phyloP scores from a whole-genome alignment of 2,888 invertebrate species.

The Dinocampus coccinellae region DNA sequence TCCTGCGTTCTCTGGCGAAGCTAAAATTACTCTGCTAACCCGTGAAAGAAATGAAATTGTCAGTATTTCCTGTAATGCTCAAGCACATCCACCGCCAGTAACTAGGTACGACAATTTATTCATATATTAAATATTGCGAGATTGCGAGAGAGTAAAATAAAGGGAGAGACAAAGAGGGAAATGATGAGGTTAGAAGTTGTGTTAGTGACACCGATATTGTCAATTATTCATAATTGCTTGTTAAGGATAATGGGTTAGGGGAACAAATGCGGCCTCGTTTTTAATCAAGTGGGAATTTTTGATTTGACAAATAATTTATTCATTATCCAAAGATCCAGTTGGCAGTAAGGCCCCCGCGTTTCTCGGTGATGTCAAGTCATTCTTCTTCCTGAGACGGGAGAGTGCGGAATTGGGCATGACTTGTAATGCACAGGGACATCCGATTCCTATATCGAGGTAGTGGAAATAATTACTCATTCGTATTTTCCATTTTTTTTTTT shows the following conservation, averaged over 20 bases:
- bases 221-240: neutral
- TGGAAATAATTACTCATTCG: conserved; percentile 26
- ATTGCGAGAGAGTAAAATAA: conserved; percentile 1
- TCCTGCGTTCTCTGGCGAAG: conserved; percentile 75
- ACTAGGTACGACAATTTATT: conserved; percentile 66
- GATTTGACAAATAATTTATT: conserved; percentile 11
- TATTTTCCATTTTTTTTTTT: too few species aligned
- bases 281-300: conserved; percentile 18
- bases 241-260: conserved; percentile 22
- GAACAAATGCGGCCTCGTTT: conserved; percentile 27
- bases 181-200: neutral
- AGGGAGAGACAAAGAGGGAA: neutral
- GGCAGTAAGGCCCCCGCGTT: conserved; percentile 60
- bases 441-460: conserved; percentile 81
- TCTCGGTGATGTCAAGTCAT: conserved; percentile 57
- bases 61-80: conserved; percentile 71
- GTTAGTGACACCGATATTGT: neutral
- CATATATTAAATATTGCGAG: conserved; percentile 6
- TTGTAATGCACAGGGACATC: conserved; percentile 81
- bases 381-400: conserved; percentile 51
- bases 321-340: conserved; percentile 53
- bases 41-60: conserved; percentile 60
- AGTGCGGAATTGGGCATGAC: conserved; percentile 72
- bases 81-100: conserved; percentile 70
- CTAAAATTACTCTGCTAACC: conserved; percentile 64